Base-by-base conservation (phyloP, 2,113 vertebrate genomes). In the Poeciliopsis prolifica region DNA sequence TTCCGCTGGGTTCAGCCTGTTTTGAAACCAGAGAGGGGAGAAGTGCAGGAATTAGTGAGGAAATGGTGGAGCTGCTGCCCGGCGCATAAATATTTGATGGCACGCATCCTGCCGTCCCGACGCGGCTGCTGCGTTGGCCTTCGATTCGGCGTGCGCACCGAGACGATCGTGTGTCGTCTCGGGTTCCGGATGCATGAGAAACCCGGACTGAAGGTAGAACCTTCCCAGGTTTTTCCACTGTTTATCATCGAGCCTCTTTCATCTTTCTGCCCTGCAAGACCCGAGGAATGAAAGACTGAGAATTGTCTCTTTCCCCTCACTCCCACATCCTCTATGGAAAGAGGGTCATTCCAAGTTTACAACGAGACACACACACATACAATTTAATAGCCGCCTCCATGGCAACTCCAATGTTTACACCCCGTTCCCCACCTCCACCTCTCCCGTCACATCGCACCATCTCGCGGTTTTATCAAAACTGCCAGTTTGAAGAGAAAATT, bases 301-400 rank as follows among this genome's bases (percentile, higher is more conserved):
- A 72, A 79, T 78, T 90, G 88, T 93, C 89, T 89, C 71, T 87
- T 82, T 83, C 67, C 79, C 71, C 70, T 86, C 75, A 70, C 74
- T 87, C 83, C 92, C 93, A 93, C 93, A 93, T 93, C 92, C 91
- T 93, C 91, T 93, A 89, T 86, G 91, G 92, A 88, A 48, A 80
- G 65, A 87, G 65, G 79, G 82, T 86, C 89, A 89, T 75, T 88
- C 70, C 84, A 79, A 89, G 83, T 92, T 80, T 87, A 74, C 78
- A 33, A 60, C 72, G 37, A 89, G 83, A 88, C 70, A 78, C 85
- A 80, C 85, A 37, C 66, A 70, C 61, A 58, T 1, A 19, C 44
- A 48, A 78, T 78, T 78, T 75, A 76, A n/a, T 74, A 72, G 63
- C 77, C 67, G 37, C 77, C 75, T 79, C 79, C 89, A 87, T 90